A percentile compares a stretch with the other conserved stretches of the same genome.
Conservation (phyloP, 2,113 vertebrate species). For the Paradoxurus hermaphroditus region DNA sequence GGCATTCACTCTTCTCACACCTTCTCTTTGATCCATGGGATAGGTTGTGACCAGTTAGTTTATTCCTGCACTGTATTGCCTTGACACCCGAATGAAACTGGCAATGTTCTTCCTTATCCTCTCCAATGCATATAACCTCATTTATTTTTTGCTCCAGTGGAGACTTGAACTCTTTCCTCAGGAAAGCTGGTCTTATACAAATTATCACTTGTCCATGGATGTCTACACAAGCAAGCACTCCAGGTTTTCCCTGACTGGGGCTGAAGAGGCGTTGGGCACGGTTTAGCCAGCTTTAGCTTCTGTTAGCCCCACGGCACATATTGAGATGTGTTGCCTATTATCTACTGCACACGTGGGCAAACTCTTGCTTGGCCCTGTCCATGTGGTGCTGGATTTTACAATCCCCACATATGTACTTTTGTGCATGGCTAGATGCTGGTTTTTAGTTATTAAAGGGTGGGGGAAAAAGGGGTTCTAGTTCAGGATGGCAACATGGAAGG, state of each 20-base stretch:
- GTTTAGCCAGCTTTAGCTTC: background rate
- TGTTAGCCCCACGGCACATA: background rate
- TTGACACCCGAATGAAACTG: background rate
- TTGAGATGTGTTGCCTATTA: background rate
- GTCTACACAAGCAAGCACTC: no score
- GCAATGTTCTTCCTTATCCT: background rate
- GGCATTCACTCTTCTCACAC: background rate
- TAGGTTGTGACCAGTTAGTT: background rate
- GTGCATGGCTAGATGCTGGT: background rate
- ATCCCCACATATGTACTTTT: background rate
- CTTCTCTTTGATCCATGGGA: background rate
- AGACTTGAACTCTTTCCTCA: no score
- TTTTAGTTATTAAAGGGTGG: background rate
- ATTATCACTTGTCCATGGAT: background rate
- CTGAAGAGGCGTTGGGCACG: background rate
- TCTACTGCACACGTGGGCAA: background rate
- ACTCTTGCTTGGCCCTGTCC: background rate
- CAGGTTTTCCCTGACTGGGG: background rate
- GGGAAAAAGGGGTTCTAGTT: background rate
- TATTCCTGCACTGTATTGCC: background rate
- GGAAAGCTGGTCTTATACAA: no score
- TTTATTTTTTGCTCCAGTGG: no score
- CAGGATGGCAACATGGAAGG: no score
- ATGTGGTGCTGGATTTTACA: background rate
- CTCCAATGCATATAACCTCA: no score